Conservation (phyloP, 2,797 vertebrate genomes). For the Poeciliopsis gracilis region DNA sequence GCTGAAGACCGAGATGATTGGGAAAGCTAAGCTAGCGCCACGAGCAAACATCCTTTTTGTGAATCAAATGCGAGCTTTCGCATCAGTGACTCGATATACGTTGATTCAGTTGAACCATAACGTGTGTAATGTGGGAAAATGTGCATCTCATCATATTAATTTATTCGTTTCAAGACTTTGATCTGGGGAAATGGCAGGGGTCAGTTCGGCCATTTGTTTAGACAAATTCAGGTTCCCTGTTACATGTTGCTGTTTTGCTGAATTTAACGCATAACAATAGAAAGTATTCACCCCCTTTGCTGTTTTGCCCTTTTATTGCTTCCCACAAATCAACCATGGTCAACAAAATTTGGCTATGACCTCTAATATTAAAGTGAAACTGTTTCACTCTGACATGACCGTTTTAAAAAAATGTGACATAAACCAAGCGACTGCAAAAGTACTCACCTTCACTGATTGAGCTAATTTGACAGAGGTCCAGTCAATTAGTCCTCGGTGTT, state of each 20-base stretch:
- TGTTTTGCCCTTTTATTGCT: neutral
- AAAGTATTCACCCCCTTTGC: neutral
- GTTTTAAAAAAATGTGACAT: too few species aligned
- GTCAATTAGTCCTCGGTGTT: too few species aligned
- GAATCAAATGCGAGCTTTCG: neutral
- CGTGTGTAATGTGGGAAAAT: neutral
- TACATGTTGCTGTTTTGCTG: neutral
- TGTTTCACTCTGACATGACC: too few species aligned
- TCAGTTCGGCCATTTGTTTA: neutral
- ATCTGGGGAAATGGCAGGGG: neutral
- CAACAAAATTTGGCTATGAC: neutral
- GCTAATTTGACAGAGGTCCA: too few species aligned
- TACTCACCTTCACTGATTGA: too few species aligned
- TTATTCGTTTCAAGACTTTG: neutral
- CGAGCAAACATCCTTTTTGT: neutral
- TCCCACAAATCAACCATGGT: neutral
- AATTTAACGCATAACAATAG: neutral
- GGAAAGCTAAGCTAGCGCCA: slow-evolving; percentile 10
- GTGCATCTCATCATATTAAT: neutral
- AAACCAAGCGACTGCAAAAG: too few species aligned
- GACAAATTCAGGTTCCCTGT: neutral
- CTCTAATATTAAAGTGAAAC: too few species aligned
- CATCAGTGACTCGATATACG: neutral
- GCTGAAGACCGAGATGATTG: slow-evolving; percentile 12
- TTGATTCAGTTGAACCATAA: neutral